Evolutionary conservation across 2,113 vertebrate genomes (phyloP).

Genomic region (Oreocharis arfaki): DNA sequence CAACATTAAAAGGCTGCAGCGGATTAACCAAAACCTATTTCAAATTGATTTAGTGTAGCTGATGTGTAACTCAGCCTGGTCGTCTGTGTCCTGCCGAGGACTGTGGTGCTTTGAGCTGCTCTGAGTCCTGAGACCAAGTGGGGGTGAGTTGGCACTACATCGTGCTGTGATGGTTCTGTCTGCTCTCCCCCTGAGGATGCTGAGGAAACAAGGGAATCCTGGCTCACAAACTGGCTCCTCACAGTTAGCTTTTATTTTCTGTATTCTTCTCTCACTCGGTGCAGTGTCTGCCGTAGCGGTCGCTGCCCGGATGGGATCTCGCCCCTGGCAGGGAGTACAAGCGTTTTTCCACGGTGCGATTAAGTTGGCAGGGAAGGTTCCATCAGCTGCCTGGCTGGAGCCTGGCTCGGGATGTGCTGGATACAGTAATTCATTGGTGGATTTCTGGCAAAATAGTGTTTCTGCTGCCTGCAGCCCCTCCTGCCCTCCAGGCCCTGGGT

Average conservation of each 20-base stretch:
- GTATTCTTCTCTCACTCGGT: fast-evolving
- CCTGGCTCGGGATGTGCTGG: neutral
- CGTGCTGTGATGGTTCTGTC: neutral
- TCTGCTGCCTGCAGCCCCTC: neutral
- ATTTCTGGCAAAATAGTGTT: neutral
- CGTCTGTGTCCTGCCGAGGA: neutral
- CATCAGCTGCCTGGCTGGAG: neutral
- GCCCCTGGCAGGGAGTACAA: neutral
- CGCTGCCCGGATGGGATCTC: neutral
- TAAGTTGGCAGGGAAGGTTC: neutral
- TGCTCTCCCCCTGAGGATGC: neutral
- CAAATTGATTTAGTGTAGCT: neutral
- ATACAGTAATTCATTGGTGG: neutral
- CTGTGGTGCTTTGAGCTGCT: neutral
- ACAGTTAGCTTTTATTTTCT: neutral
- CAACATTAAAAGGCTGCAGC: neutral
- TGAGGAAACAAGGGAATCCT: neutral
- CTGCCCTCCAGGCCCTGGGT: neutral
- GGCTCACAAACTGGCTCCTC: neutral
- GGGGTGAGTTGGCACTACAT: neutral
- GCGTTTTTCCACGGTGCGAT: neutral
- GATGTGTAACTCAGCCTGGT: neutral
- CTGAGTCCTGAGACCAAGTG: fast-evolving
- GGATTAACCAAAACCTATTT: neutral
- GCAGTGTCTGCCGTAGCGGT: fast-evolving